Conservation (phyloP, 2,888 invertebrate species). For the Apodemia duryi region DNA sequence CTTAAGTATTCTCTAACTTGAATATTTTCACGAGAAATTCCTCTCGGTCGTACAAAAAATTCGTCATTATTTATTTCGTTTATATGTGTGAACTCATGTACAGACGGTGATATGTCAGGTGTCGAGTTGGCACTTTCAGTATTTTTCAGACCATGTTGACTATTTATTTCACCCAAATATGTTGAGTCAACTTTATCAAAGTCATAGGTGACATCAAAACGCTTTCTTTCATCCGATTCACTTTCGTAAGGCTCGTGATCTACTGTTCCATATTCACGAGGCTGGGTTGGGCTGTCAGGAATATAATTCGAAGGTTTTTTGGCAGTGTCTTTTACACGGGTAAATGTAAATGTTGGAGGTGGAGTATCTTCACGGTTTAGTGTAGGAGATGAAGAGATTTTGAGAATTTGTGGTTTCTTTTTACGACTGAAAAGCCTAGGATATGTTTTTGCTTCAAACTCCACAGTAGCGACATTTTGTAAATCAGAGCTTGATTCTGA, state of each 20-base stretch:
- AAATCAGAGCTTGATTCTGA: constrained; percentile 57
- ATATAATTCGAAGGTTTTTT: constrained; percentile 62
- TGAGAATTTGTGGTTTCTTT: constrained; percentile 61
- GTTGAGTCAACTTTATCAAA: constrained; percentile 79
- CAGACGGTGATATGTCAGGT: constrained; percentile 59
- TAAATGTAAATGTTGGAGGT: constrained; percentile 81
- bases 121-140: constrained; percentile 46
- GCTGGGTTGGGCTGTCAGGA: constrained; percentile 62
- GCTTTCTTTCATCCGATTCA: constrained; percentile 57
- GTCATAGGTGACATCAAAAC: constrained; percentile 65
- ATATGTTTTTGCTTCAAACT: constrained; percentile 87
- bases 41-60: constrained; percentile 90
- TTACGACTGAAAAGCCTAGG: constrained; percentile 83
- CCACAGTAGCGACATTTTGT: constrained; percentile 79
- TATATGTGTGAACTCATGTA: constrained; percentile 77
- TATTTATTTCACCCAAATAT: constrained; percentile 74
- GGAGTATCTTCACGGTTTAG: constrained; percentile 79
- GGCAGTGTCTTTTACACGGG: constrained; percentile 80
- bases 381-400: constrained; percentile 75
- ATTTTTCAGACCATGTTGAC: constrained; percentile 42
- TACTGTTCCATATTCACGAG: constrained; percentile 71
- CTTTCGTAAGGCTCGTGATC: constrained; percentile 49
- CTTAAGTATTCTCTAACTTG: constrained; percentile 88
- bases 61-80: constrained; percentile 94
- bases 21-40: constrained; percentile 90